A percentile compares a stretch with the other conserved stretches of the same genome.
Evolutionary conservation across 2,888 invertebrate species (phyloP).

Genomic region (Troides helena): DNA sequence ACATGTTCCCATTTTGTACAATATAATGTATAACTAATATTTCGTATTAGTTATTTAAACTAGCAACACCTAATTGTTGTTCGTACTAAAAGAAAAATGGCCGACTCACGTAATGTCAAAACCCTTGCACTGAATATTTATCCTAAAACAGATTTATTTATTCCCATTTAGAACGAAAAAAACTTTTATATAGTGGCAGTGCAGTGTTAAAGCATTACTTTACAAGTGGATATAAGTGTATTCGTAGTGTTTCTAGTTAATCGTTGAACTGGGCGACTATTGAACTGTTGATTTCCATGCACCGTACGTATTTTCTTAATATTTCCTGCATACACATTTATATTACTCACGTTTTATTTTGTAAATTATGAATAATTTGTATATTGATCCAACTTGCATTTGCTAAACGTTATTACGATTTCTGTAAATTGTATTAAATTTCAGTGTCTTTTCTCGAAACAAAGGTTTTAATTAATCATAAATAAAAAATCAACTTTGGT

Average conservation of each 20-base stretch:
- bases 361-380: constrained; percentile 16
- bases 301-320: constrained; percentile 60
- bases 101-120: constrained; percentile 71
- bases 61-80: constrained; percentile 68
- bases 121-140: constrained; percentile 57
- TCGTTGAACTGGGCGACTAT: constrained; percentile 45
- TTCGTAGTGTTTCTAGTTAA: constrained; percentile 44
- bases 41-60: neutral
- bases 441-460: neutral
- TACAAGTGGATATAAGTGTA: constrained; percentile 40
- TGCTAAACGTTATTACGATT: neutral
- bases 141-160: constrained; percentile 58
- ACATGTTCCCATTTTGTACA: neutral
- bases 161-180: constrained; percentile 1
- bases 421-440: neutral
- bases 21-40: neutral
- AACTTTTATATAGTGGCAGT: constrained; percentile 40
- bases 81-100: constrained; percentile 65
- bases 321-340: constrained; percentile 33
- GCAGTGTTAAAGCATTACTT: constrained; percentile 48
- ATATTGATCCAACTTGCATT: neutral
- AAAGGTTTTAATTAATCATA: neutral
- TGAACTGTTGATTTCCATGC: constrained; percentile 60
- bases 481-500: neutral
- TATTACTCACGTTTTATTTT: constrained; percentile 9